Base-by-base conservation (phyloP, 2,797 vertebrate genomes). In the Tachyglossus aculeatus region DNA sequence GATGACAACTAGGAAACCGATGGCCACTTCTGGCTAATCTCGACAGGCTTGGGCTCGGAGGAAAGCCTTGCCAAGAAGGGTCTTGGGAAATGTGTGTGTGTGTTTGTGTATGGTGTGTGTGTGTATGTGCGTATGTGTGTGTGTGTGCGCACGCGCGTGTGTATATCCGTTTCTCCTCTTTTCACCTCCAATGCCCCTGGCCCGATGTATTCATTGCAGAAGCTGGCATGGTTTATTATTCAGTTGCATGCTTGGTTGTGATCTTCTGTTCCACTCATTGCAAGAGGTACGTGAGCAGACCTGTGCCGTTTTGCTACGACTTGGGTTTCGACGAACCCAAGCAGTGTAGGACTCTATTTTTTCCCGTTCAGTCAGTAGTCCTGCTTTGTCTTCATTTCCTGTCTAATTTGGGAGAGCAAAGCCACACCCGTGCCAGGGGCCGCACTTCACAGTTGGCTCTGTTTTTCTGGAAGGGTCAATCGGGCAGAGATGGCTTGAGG, bases 161-260 rank as follows among this genome's bases (percentile, higher is more conserved):
- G n/a, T n/a, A n/a, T n/a, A n/a, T n/a, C n/a, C n/a, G n/a, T n/a
- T 79, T 47, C 48, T 29, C 79, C 62, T 22, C 34, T 73, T 74
- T 74, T 9, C 82, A 85, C 55, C 40, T 72, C 36, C n/a, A 58
- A 86, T 60, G 55, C 73, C 58, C 84, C 68, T 71, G 55, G 76
- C 78, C 76, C 56, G 64, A 58, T 0, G 3, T 72, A 75, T 64
- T 54, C 78, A 1, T 84, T 75, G 74, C 82, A 87, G 82, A 89
- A 88, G 88, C 86, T 74, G 88, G 79, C 81, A 58, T 84, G 79
- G 90, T 88, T 71, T 84, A n/a, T n/a, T n/a, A 74, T 88, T 91
- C 66, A 84, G 92, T 91, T 96, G 96, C 95, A 96, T 97, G 96
- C 94, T 92, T 91, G 93, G 90, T 93, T 90, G 84, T 81, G 74